Evolutionary conservation across 2,113 vertebrate genomes (phyloP).

Genomic region (Bos javanicus): DNA sequence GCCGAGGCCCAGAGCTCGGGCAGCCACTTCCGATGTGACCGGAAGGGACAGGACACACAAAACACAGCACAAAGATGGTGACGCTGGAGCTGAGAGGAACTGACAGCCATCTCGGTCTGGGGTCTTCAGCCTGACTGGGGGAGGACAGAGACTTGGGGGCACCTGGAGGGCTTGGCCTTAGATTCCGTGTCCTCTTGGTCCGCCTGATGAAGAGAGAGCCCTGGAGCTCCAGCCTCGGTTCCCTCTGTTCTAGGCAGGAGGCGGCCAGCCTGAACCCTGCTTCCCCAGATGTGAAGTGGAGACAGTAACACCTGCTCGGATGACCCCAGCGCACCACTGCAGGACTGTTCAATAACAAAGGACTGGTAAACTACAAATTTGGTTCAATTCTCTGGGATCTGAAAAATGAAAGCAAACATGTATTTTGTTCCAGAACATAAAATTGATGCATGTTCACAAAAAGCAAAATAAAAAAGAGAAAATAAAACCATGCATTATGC

Average conservation of each 20-base stretch:
- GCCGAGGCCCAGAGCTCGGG: rapidly evolving
- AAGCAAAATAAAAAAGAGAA: not conserved
- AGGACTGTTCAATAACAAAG: not conserved
- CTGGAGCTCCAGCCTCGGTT: rapidly evolving
- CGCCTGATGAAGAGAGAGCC: rapidly evolving
- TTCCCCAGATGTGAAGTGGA: not conserved
- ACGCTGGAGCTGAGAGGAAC: rapidly evolving
- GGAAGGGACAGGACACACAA: not conserved
- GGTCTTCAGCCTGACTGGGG: not conserved
- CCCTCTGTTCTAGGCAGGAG: rapidly evolving
- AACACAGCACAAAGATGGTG: too few relatives aligned
- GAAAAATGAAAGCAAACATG: not conserved
- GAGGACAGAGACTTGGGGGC: not conserved
- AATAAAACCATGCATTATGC: not conserved
- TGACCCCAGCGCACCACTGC: not conserved
- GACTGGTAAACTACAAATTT: not conserved
- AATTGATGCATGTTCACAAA: not conserved
- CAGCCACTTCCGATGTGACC: rapidly evolving
- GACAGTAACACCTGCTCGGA: not conserved
- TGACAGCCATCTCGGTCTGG: rapidly evolving
- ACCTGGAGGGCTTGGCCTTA: rapidly evolving
- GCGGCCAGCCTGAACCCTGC: not conserved
- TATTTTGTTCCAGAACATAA: not conserved
- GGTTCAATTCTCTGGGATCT: not conserved
- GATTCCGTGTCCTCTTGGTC: not conserved